Percentiles rank a stretch among this genome's conserved stretches.
Evolutionary conservation across 2,888 invertebrate genomes (phyloP).

Genomic region (Meliscaeva auricollis): DNA sequence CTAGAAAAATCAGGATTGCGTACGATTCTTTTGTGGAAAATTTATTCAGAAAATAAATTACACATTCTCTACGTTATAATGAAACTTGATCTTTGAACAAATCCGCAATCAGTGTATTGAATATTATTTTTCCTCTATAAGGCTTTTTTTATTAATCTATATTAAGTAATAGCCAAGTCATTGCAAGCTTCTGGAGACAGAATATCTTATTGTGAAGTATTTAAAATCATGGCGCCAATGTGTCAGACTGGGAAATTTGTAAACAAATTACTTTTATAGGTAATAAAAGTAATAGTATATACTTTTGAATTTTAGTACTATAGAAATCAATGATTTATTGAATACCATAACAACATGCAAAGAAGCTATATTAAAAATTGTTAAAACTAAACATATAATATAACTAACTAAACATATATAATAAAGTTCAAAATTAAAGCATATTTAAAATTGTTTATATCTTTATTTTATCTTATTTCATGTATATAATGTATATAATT

Average conservation of each 20-base stretch:
- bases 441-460: no score
- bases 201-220: background rate
- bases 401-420: no score
- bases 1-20: background rate
- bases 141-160: conserved; percentile 26
- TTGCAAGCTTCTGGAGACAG: background rate
- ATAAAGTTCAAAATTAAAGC: no score
- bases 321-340: no score
- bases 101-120: conserved; percentile 11
- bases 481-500: background rate
- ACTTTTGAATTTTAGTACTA: no score
- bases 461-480: background rate
- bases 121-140: background rate
- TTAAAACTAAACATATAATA: no score
- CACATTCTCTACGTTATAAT: background rate
- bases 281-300: no score
- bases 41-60: conserved; percentile 28
- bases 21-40: background rate
- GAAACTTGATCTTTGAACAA: conserved; percentile 24
- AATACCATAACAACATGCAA: no score
- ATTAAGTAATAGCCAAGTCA: background rate
- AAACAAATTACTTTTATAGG: no score
- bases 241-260: background rate
- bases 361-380: no score
- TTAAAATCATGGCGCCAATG: conserved; percentile 16